Conservation (phyloP, 2,888 invertebrate genomes). For the Argynnis bischoffii region DNA sequence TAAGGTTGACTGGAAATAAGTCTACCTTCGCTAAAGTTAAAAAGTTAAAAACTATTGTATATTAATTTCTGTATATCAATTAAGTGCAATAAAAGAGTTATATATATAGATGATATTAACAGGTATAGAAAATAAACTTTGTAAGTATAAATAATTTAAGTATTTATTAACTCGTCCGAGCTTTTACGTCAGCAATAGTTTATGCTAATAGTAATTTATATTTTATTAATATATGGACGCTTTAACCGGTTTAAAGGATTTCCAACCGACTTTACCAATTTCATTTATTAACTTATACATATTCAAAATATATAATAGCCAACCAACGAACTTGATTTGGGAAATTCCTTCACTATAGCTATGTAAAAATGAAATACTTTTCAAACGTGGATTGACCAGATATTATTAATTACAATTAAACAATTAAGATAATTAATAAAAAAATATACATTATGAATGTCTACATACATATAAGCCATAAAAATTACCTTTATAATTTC, state of each 20-base stretch:
- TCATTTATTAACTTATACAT: conserved; percentile 19
- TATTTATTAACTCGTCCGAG: background rate
- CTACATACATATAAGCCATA: no score
- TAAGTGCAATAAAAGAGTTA: no score
- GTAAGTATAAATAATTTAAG: background rate
- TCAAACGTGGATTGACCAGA: background rate
- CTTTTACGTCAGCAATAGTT: background rate
- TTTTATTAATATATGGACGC: background rate
- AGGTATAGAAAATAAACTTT: background rate
- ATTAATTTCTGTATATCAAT: no score
- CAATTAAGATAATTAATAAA: background rate
- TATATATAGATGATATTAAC: no score
- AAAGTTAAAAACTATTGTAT: no score
- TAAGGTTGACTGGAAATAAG: no score
- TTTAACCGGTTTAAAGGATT: conserved; percentile 9
- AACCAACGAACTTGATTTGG: background rate
- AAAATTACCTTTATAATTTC: no score
- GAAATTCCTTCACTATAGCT: conserved; percentile 15
- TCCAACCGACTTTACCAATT: conserved; percentile 5
- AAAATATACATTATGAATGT: no score
- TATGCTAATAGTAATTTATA: conserved; percentile 9
- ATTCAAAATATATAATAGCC: conserved; percentile 16
- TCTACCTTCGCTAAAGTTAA: no score
- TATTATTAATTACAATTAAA: conserved; percentile 10
- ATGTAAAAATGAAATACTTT: conserved; percentile 5